phyloP scores from a whole-genome alignment of 2,797 vertebrate genomes.

The Pipistrellus kuhlii region DNA sequence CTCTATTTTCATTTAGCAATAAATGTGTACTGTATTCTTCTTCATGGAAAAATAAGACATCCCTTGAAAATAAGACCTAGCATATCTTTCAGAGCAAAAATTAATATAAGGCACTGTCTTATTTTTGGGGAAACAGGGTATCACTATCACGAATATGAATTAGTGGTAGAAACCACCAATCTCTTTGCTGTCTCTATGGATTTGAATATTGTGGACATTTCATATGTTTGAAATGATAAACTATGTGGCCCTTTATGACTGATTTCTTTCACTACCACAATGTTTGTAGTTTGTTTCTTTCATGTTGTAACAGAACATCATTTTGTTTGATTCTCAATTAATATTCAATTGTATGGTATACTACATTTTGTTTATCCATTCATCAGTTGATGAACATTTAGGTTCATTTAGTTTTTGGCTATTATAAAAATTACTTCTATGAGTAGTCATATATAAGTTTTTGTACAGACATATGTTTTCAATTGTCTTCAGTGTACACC shows the following conservation, averaged over 20 bases:
- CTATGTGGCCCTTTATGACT: background rate
- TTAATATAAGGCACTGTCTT: too few relatives aligned
- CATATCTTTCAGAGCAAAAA: too few relatives aligned
- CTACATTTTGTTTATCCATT: background rate
- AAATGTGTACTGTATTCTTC: too few relatives aligned
- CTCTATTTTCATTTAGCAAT: too few relatives aligned
- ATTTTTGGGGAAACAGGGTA: too few relatives aligned
- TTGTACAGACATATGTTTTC: background rate
- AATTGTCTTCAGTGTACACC: background rate
- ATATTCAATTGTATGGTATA: background rate
- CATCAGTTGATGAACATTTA: background rate
- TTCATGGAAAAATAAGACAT: too few relatives aligned
- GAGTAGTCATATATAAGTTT: background rate
- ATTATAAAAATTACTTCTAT: background rate
- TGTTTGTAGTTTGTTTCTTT: background rate
- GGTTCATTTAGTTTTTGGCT: background rate
- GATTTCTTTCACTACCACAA: background rate
- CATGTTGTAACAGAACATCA: background rate
- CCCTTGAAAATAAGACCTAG: too few relatives aligned
- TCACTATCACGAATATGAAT: background rate
- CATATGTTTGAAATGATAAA: background rate
- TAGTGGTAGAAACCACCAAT: background rate
- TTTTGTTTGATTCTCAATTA: slow-evolving; percentile 31
- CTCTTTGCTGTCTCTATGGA: background rate
- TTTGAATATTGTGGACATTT: background rate